phyloP scores from a whole-genome alignment of 2,888 invertebrate species.

The Camponotus fellah region DNA sequence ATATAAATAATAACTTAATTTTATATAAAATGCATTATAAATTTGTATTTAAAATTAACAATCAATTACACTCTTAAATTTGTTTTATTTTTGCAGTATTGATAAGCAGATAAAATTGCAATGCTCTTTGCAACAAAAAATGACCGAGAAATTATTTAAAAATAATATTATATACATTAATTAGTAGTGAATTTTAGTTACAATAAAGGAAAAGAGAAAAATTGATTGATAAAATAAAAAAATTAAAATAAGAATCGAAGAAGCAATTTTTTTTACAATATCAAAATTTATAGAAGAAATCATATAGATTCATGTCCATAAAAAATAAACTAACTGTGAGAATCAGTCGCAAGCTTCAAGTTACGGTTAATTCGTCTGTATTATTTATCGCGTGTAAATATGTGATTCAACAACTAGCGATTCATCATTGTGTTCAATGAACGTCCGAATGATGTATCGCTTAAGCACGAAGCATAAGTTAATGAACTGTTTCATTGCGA shows the following conservation, averaged over 20 bases:
- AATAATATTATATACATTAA: neutral
- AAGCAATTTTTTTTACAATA: neutral
- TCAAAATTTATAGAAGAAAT: neutral
- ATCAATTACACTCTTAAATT: neutral
- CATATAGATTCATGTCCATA: neutral
- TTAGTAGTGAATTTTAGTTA: neutral
- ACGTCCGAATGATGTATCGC: conserved; percentile 44
- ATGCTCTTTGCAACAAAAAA: neutral
- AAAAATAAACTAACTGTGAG: neutral
- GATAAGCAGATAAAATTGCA: neutral
- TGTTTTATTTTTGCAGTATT: neutral
- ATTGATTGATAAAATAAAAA: neutral
- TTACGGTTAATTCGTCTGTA: conserved; percentile 28
- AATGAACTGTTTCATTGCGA: conserved; percentile 10
- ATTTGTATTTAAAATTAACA: neutral
- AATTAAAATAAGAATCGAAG: neutral
- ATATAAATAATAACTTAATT: too few species aligned
- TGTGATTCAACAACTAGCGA: conserved; percentile 20
- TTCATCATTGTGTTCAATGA: conserved; percentile 46
- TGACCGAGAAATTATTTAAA: neutral
- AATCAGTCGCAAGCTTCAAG: neutral
- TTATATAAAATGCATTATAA: neutral
- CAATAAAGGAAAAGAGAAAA: neutral
- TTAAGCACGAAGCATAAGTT: conserved; percentile 10
- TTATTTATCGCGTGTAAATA: conserved; percentile 40